Conservation (phyloP, 2,888 invertebrate genomes). For the Ferrisia virgata region DNA sequence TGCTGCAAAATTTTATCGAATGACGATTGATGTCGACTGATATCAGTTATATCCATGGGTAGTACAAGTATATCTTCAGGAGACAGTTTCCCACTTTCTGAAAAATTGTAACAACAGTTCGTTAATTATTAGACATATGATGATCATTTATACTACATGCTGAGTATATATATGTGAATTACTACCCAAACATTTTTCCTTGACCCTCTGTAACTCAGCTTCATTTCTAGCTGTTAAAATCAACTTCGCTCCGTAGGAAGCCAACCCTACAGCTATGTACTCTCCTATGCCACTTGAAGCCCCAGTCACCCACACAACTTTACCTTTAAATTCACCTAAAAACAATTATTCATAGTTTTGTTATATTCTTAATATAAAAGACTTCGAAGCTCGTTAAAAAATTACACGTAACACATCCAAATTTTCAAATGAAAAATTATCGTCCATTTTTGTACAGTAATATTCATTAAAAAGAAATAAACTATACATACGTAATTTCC, state of each 20-base stretch:
- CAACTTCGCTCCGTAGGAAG: constrained; percentile 64
- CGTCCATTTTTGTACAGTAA: no score
- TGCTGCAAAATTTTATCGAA: constrained; percentile 64
- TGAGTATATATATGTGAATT: constrained; percentile 48
- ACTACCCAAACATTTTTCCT: constrained; percentile 63
- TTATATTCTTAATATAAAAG: no score
- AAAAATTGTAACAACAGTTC: constrained; percentile 49
- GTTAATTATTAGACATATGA: background rate
- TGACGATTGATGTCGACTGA: constrained; percentile 60
- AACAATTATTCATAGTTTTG: constrained; percentile 45
- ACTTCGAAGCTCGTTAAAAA: no score
- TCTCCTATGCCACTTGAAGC: constrained; percentile 83
- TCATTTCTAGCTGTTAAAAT: constrained; percentile 66
- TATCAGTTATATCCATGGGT: constrained; percentile 65
- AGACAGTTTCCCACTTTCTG: constrained; percentile 54
- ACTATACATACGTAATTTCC: constrained; percentile 56
- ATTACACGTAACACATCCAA: no score
- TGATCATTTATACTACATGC: background rate
- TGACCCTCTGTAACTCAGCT: constrained; percentile 64
- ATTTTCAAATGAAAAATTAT: no score
- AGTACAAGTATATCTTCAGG: constrained; percentile 66
- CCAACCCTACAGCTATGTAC: constrained; percentile 65
- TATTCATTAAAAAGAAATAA: background rate
- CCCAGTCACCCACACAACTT: constrained; percentile 81
- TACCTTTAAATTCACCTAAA: constrained; percentile 59